Percentiles rank a stretch among this genome's conserved stretches.
These are phyloP conservation scores for Clarias fuscus DNA, from an alignment of 2,797 vertebrate genomes.

Conservation along the genomic window DNA sequence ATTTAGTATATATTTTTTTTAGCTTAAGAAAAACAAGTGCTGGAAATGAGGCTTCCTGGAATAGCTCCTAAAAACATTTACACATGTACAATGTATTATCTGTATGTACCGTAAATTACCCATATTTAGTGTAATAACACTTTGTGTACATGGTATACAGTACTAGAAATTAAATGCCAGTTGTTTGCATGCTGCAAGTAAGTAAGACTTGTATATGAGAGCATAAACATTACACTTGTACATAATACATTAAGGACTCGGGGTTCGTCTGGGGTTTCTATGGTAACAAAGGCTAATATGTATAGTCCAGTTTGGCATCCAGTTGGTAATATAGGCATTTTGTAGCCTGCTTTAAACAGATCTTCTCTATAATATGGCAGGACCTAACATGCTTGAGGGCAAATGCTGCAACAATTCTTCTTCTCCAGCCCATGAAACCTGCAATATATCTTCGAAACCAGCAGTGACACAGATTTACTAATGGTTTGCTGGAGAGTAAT, in stretches of 20 bases:
- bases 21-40: background rate
- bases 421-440: constrained; percentile 4
- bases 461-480: background rate
- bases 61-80: background rate
- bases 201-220: background rate
- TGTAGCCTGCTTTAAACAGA: constrained; percentile 22
- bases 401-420: background rate
- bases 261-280: constrained; percentile 43
- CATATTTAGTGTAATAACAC: background rate
- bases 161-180: constrained; percentile 18
- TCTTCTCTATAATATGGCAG: constrained; percentile 12
- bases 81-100: background rate
- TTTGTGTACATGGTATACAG: background rate
- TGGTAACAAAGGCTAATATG: constrained; percentile 46
- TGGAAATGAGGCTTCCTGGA: background rate
- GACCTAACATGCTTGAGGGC: constrained; percentile 9
- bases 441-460: constrained; percentile 30
- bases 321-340: constrained; percentile 35
- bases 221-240: constrained; percentile 26
- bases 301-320: constrained; percentile 33
- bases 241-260: constrained; percentile 32
- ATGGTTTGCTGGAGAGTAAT: background rate
- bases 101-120: background rate
- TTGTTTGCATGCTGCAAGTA: constrained; percentile 6
- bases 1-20: background rate